These are phyloP conservation scores for Labeo rohita DNA, from an alignment of 2,113 vertebrate genomes.

Conservation along the genomic window DNA sequence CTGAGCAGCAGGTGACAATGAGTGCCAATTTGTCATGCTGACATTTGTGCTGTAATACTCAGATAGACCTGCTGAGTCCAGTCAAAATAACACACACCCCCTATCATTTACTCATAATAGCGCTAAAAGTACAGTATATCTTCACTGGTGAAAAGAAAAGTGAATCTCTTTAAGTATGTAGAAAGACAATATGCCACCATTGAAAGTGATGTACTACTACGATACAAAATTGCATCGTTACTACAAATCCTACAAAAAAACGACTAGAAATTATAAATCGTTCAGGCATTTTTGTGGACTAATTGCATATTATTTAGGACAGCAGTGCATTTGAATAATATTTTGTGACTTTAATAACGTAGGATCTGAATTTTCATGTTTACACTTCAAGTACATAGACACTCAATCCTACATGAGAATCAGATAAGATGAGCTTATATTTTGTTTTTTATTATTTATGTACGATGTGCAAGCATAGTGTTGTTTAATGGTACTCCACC, in stretches of 20 bases:
- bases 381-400: background rate
- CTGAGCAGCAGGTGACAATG: slow-evolving; percentile 17
- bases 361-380: slow-evolving; percentile 1
- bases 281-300: no score
- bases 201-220: background rate
- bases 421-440: background rate
- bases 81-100: slow-evolving; percentile 8
- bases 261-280: no score
- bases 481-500: background rate
- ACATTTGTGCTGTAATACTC: slow-evolving; percentile 37
- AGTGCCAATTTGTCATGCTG: slow-evolving; percentile 11
- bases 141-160: background rate
- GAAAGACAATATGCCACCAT: background rate
- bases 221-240: background rate
- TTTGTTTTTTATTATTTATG: background rate
- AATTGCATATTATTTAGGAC: background rate
- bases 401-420: background rate
- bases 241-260: no score
- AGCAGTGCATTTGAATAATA: background rate
- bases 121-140: background rate
- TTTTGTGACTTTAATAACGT: background rate
- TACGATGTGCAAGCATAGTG: background rate
- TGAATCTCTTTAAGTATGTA: background rate
- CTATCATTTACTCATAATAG: background rate
- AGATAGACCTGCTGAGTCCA: slow-evolving; percentile 29